Percentiles rank a stretch among this genome's conserved stretches.
Conservation (phyloP, 2,113 vertebrate species). For the Anarhynchus alexandrinus region DNA sequence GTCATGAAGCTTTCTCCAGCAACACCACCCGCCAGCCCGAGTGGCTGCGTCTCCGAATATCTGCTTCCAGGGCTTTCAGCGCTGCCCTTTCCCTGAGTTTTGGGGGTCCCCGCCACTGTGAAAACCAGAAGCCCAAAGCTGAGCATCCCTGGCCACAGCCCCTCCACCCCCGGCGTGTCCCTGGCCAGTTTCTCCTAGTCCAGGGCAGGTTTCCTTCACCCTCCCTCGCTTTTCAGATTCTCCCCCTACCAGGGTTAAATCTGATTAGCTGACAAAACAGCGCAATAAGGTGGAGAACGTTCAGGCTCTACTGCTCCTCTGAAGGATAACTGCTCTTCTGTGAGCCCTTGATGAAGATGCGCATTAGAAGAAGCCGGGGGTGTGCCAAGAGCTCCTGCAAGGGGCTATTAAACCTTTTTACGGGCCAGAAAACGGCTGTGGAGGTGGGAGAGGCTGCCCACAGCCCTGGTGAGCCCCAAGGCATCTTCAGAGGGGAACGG, state of each 20-base stretch:
- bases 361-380: rapidly evolving
- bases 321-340: conserved; percentile 16
- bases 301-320: not conserved
- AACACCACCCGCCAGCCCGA: not conserved
- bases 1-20: not conserved
- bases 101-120: not conserved
- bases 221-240: not conserved
- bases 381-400: not conserved
- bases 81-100: not conserved
- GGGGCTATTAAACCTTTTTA: not conserved
- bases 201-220: not conserved
- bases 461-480: not conserved
- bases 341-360: not conserved
- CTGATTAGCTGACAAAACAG: not conserved
- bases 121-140: not conserved
- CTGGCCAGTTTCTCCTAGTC: not conserved
- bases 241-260: not conserved
- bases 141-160: not conserved
- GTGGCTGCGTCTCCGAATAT: rapidly evolving
- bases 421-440: not conserved
- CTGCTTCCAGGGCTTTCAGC: not conserved
- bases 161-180: not conserved
- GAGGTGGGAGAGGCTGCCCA: not conserved
- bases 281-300: not conserved
- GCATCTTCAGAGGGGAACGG: not conserved